Evolutionary conservation across 2,113 vertebrate species (phyloP).

Genomic region (Notiomystis cincta): DNA sequence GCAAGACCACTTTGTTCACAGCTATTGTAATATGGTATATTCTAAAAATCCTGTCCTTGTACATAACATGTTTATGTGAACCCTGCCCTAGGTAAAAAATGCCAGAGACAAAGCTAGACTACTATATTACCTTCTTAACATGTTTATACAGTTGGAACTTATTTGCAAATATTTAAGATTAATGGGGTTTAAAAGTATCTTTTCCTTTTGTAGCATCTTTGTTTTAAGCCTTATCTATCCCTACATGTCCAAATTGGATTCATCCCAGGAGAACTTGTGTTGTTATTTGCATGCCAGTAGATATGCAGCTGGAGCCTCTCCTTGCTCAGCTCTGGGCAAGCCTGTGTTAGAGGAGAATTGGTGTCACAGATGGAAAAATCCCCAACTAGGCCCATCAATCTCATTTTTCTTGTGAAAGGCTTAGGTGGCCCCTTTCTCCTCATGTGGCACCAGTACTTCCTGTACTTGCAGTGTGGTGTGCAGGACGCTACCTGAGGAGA

Average conservation of each 20-base stretch:
- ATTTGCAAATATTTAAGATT: background rate
- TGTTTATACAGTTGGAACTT: background rate
- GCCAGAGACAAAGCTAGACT: background rate
- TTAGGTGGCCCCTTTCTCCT: background rate
- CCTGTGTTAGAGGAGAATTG: background rate
- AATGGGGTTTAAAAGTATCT: background rate
- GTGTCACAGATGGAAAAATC: background rate
- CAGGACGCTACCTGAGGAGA: background rate
- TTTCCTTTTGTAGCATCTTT: background rate
- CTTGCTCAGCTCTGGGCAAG: background rate
- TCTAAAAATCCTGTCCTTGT: background rate
- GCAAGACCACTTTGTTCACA: background rate
- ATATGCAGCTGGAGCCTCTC: background rate
- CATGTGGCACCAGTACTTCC: background rate
- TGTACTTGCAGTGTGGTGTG: background rate
- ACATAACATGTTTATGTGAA: background rate
- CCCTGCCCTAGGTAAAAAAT: background rate
- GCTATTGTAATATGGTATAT: fast-evolving
- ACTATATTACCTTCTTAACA: background rate
- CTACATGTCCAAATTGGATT: background rate
- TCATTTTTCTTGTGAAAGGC: background rate
- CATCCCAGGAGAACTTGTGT: background rate
- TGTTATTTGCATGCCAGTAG: background rate
- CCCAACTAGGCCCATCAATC: too few species aligned
- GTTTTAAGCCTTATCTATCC: background rate